These are phyloP conservation scores for Istiophorus platypterus DNA, from an alignment of 2,113 vertebrate species.

Conservation along the genomic window DNA sequence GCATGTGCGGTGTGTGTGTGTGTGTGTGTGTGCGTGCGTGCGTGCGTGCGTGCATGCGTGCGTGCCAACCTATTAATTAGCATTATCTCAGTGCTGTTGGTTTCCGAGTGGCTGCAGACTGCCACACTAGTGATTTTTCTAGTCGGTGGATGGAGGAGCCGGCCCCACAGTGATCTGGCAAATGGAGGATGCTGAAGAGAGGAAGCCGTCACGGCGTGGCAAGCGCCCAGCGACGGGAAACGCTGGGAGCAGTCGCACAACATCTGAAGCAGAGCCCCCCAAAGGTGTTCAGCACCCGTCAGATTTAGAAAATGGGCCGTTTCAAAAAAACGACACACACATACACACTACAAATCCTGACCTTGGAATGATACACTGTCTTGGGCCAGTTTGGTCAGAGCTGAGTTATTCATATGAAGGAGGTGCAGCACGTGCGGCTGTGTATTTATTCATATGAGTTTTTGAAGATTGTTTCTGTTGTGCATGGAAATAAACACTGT, in stretches of 20 bases:
- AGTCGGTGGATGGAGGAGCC: conserved; percentile 31
- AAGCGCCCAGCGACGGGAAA: conserved; percentile 29
- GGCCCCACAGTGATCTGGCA: conserved; percentile 41
- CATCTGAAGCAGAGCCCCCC: conserved; percentile 39
- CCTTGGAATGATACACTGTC: conserved; percentile 13
- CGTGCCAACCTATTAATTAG: conserved; percentile 51
- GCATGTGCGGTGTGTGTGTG: no score
- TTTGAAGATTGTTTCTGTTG: neutral
- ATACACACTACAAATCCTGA: conserved; percentile 24
- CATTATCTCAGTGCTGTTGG: conserved; percentile 28
- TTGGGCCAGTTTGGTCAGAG: conserved; percentile 10
- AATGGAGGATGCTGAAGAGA: conserved; percentile 33
- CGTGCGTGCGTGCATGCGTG: neutral
- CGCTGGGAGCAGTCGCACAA: conserved; percentile 37
- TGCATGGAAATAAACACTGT: neutral
- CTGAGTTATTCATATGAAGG: conserved; percentile 2
- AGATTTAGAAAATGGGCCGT: conserved; percentile 42
- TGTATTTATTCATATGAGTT: neutral
- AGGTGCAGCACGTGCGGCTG: neutral
- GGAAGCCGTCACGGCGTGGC: conserved; percentile 43
- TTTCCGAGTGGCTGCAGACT: conserved; percentile 51
- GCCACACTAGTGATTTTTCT: conserved; percentile 56
- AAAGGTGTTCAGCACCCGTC: conserved; percentile 28
- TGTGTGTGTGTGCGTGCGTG: neutral
- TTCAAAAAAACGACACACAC: neutral